phyloP scores from a whole-genome alignment of 2,888 invertebrate species.

The Oscheius myriophilus region DNA sequence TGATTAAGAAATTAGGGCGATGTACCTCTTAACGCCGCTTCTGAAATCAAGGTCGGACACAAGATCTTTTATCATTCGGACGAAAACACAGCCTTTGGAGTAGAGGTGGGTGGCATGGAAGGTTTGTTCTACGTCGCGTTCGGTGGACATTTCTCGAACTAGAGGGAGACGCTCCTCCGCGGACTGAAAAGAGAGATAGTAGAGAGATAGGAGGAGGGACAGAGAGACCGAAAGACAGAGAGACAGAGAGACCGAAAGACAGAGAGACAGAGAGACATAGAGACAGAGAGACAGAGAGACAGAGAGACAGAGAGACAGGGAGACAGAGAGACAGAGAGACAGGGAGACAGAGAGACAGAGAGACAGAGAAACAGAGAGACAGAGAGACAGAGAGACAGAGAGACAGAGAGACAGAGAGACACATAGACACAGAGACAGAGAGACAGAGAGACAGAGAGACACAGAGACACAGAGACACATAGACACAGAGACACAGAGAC shows the following conservation, averaged over 20 bases:
- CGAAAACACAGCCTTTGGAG: constrained; percentile 67
- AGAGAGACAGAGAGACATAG: neutral
- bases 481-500: too few relatives aligned
- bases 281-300: neutral
- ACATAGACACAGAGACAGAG: too few relatives aligned
- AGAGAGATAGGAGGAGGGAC: neutral
- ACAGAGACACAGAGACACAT: too few relatives aligned
- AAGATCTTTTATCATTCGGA: constrained; percentile 65
- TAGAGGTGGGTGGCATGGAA: constrained; percentile 71
- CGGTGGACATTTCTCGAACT: constrained; percentile 80
- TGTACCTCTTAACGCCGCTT: constrained; percentile 54
- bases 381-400: neutral
- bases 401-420: too few relatives aligned
- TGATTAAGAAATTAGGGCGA: neutral
- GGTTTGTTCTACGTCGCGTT: constrained; percentile 91
- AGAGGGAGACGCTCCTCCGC: constrained; percentile 45
- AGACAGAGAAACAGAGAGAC: constrained; percentile 4
- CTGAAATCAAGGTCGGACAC: constrained; percentile 62
- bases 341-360: neutral
- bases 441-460: neutral
- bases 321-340: neutral
- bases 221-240: too few relatives aligned
- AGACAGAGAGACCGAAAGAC: neutral
- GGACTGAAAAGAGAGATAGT: constrained; percentile 28
- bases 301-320: too few relatives aligned